Percentiles rank a stretch among this genome's conserved stretches.
Evolutionary conservation across 37 sponge, comb jelly and placozoan genomes (phyloP).

Genomic region (Haliclona indistincta): DNA sequence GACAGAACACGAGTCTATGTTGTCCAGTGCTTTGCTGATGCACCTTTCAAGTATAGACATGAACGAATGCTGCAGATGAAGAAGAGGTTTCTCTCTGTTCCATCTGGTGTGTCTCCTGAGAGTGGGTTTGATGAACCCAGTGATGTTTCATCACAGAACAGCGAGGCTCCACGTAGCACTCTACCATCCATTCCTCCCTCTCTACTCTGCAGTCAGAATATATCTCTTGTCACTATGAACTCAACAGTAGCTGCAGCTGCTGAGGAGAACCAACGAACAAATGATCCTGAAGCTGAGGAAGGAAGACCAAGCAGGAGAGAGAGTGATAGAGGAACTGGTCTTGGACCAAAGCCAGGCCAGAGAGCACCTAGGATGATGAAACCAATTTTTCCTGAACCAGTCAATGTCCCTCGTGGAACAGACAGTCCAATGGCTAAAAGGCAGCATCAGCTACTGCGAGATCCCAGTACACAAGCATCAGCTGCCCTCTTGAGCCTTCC

Average conservation of each 20-base stretch:
- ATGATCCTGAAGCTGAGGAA: no score
- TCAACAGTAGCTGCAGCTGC: not conserved
- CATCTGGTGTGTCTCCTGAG: slow-evolving; percentile 26
- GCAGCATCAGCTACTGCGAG: no score
- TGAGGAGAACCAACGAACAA: not conserved
- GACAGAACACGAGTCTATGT: slow-evolving; percentile 36
- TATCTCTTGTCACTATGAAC: slow-evolving; percentile 1
- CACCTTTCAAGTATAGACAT: slow-evolving; percentile 24
- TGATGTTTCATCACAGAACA: slow-evolving; percentile 17
- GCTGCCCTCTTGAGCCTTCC: slow-evolving; percentile 60
- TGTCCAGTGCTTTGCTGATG: slow-evolving; percentile 59
- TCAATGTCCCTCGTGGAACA: no score
- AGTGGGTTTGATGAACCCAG: slow-evolving; percentile 69
- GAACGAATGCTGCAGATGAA: not conserved
- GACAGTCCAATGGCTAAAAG: no score
- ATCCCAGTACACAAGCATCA: no score
- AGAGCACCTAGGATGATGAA: no score
- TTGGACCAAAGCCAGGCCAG: no score
- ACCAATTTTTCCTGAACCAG: no score
- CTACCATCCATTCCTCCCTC: slow-evolving; percentile 42
- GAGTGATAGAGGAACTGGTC: no score
- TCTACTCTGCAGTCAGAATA: slow-evolving; percentile 14
- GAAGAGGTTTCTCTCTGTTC: slow-evolving; percentile 5
- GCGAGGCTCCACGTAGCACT: slow-evolving; percentile 19
- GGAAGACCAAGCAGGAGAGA: no score